Evolutionary conservation across 2,113 vertebrate species (phyloP), one percentile per base, ranked within the genome.

Genomic region (Malurus alboscapulatus): DNA sequence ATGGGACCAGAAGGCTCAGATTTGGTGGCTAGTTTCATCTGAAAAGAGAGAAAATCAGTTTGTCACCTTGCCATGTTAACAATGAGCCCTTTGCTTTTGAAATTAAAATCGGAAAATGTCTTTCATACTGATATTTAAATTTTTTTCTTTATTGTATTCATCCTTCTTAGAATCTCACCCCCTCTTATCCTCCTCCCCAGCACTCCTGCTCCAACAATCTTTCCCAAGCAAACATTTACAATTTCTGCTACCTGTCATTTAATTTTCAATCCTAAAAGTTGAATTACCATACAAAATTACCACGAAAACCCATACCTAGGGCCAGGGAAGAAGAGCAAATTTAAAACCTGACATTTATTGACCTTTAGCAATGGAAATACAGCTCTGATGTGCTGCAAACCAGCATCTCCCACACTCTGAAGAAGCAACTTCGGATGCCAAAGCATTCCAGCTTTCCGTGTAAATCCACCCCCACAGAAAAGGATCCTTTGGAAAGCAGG

Each of bases 51-150:
- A 20, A 82, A 74, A 72, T 44, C 3, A 59, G 15, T 30, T 45
- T 0, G 1, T 69, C 32, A 2, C 3, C 36, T 47, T 38, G 58
- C 26, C 29, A 22, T 2, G 1, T 21, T 38, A n/a, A 66, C 8
- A 4, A 17, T 5, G 9, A 72, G 17, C 9, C 11, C 57, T 38
- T 57, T 7, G 2, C 12, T 80, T 53, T 62, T 59, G 17, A 30
- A 74, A 55, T 32, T 12, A 53, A 12, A 15, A 38, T 19, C 59
- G 47, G 34, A 15, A 50, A 69, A 24, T 11, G 24, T 13, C 26
- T 47, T 61, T n/a, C 55, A 58, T 12, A 14, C 10, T 4, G n/a
- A 12, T 63, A 38, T 32, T 87, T 44, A 4, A 9, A 19, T 45
- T 45, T 25, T 20, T 47, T 78, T 50, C 32, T 62, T 62, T 38